Evolutionary conservation across 2,888 invertebrate genomes (phyloP).

Genomic region (Patella ulyssiponensis): DNA sequence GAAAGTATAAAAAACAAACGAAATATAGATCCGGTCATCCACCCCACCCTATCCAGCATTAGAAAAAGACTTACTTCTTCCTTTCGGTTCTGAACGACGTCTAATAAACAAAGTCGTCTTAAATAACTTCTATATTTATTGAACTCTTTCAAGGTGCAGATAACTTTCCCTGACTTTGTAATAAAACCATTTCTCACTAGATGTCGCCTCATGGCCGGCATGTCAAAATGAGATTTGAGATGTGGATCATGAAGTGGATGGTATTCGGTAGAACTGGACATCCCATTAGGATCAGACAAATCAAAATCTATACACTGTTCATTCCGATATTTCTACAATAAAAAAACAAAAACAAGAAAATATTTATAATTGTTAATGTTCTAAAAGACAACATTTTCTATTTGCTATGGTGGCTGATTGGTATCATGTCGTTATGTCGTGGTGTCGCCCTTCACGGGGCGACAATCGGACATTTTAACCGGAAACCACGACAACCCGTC

Average conservation of each 20-base stretch:
- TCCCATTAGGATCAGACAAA: slow-evolving; percentile 58
- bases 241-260: slow-evolving; percentile 64
- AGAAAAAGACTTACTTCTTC: slow-evolving; percentile 20
- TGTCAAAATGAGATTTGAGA: slow-evolving; percentile 51
- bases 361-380: too few species aligned
- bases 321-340: slow-evolving; percentile 47
- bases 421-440: too few species aligned
- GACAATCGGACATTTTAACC: too few species aligned
- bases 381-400: too few species aligned
- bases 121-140: slow-evolving; percentile 79
- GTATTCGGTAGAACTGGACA: slow-evolving; percentile 56
- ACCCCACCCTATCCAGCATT: too few species aligned
- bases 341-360: not conserved
- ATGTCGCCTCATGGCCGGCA: slow-evolving; percentile 46
- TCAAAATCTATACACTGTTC: slow-evolving; percentile 58
- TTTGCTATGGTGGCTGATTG: too few species aligned
- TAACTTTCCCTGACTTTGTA: slow-evolving; percentile 77
- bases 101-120: slow-evolving; percentile 50
- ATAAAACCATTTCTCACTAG: slow-evolving; percentile 74
- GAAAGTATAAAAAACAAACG: too few species aligned
- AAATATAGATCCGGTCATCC: too few species aligned
- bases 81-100: slow-evolving; percentile 46
- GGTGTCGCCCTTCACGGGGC: too few species aligned
- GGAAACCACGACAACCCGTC: too few species aligned
- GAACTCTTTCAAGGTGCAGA: slow-evolving; percentile 79